A percentile compares a stretch with the other conserved stretches of the same genome.
These are phyloP conservation scores for Lacanobia oleracea DNA, from an alignment of 2,888 invertebrate genomes.

Conservation along the genomic window DNA sequence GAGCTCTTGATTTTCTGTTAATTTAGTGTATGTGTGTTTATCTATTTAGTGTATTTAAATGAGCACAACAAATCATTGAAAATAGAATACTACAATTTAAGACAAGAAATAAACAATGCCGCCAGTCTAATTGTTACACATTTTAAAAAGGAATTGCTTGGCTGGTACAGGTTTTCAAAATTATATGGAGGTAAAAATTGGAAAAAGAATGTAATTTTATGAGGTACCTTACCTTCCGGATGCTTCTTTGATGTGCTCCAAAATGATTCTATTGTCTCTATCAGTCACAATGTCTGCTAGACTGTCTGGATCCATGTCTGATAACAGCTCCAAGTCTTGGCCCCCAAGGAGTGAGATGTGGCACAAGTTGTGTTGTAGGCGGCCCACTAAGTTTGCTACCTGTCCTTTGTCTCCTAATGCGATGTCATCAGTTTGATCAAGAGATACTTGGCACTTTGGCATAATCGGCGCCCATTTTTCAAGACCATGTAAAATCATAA, in stretches of 20 bases:
- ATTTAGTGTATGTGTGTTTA: not conserved
- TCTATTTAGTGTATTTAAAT: not conserved
- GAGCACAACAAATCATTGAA: not conserved
- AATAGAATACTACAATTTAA: not conserved
- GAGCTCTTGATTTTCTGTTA: not conserved
- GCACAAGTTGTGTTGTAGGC: constrained; percentile 95
- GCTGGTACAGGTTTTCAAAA: not conserved
- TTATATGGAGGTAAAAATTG: not conserved
- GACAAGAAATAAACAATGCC: not conserved
- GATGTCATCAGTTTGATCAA: constrained; percentile 91
- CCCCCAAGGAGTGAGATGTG: constrained; percentile 96
- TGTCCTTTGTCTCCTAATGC: constrained; percentile 89
- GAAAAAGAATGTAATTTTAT: not conserved
- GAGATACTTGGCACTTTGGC: constrained; percentile 91
- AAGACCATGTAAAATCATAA: constrained; percentile 94
- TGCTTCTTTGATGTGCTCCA: constrained; percentile 95
- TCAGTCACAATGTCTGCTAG: constrained; percentile 95
- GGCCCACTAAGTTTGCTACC: constrained; percentile 94
- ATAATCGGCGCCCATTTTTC: constrained; percentile 94
- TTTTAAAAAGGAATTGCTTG: not conserved
- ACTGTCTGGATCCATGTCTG: constrained; percentile 97
- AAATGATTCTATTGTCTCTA: constrained; percentile 93
- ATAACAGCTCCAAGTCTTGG: constrained; percentile 95
- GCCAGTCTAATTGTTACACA: not conserved
- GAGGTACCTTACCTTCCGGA: constrained; percentile 92